Percentiles rank a stretch among this genome's conserved stretches.
Conservation (phyloP, 2,113 vertebrate species). For the Cyprinodon brontotheroides region DNA sequence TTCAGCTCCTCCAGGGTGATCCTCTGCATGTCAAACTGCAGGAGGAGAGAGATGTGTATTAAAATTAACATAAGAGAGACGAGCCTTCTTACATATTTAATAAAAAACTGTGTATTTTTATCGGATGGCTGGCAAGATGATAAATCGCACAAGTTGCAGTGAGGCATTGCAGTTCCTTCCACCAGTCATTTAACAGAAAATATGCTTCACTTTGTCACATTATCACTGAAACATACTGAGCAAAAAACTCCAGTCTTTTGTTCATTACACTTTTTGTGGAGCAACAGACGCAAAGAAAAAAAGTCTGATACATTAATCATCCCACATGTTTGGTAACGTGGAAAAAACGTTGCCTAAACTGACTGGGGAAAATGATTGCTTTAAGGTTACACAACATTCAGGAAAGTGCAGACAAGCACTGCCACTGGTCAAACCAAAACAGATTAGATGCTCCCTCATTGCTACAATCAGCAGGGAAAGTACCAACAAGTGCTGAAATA, state of each 20-base stretch:
- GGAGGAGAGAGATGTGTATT: not conserved
- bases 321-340: not conserved
- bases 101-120: not conserved
- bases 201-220: not conserved
- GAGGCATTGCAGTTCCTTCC: not conserved
- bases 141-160: not conserved
- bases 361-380: too few species aligned
- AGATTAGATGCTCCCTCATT: not conserved
- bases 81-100: conserved; percentile 8
- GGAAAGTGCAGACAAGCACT: too few species aligned
- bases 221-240: not conserved
- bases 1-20: conserved; percentile 98
- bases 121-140: not conserved
- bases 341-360: too few species aligned
- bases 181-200: not conserved
- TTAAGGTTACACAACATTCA: too few species aligned
- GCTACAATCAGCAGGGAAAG: not conserved
- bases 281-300: not conserved
- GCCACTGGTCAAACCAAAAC: too few species aligned
- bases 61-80: not conserved
- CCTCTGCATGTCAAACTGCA: conserved; percentile 98
- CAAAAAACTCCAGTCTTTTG: not conserved
- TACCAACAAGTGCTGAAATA: too few species aligned
- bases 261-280: not conserved
- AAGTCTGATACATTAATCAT: not conserved